These are phyloP conservation scores for Aegotheles bennettii DNA, from an alignment of 2,113 vertebrate genomes.

Conservation along the genomic window DNA sequence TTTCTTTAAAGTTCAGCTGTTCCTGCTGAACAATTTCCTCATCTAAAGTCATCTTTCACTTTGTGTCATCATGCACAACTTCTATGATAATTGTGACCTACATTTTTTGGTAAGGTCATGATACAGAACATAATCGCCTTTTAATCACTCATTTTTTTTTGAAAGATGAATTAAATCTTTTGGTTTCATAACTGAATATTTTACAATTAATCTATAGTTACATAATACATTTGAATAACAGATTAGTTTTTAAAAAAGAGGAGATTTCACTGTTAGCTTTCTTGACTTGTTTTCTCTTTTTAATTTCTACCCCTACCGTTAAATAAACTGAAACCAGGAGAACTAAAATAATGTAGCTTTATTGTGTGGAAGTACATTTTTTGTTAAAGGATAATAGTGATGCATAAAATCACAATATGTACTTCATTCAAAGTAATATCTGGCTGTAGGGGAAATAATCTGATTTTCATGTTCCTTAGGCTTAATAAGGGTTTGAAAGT, in stretches of 20 bases:
- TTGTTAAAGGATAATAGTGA: neutral
- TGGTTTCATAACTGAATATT: neutral
- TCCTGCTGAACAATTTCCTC: neutral
- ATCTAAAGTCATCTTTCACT: neutral
- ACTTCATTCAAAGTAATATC: neutral
- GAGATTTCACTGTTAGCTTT: neutral
- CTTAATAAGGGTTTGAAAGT: neutral
- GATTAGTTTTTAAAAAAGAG: neutral
- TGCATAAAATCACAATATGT: neutral
- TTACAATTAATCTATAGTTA: neutral
- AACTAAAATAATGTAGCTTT: neutral
- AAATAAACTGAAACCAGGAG: neutral
- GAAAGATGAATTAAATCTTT: neutral
- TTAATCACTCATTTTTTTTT: neutral
- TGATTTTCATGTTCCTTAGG: neutral
- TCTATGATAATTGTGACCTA: neutral
- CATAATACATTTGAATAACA: constrained; percentile 3
- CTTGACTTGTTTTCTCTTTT: neutral
- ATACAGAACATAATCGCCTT: neutral
- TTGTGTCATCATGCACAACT: neutral
- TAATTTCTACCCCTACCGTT: neutral
- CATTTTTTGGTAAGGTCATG: neutral
- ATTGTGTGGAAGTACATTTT: neutral
- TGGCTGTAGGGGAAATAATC: neutral
- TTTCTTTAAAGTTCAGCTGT: neutral